These are phyloP conservation scores for Cynocephalus volans DNA, from an alignment of 2,113 vertebrate genomes.

Conservation along the genomic window DNA sequence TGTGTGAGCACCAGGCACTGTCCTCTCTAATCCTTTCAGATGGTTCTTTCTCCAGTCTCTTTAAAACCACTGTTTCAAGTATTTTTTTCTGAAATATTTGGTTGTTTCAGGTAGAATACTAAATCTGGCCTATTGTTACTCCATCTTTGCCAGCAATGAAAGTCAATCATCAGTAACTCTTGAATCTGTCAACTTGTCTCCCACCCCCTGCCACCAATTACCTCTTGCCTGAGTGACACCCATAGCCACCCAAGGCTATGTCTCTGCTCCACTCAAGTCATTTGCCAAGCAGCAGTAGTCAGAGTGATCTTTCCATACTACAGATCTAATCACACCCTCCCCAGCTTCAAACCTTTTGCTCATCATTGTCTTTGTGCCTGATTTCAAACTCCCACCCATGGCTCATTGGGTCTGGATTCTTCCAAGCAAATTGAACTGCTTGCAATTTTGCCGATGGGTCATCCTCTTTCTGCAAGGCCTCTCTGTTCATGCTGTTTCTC, in stretches of 20 bases:
- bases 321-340: not conserved
- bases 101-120: not conserved
- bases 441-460: not conserved
- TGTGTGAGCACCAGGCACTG: not conserved
- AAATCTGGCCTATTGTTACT: not conserved
- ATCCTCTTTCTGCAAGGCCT: not conserved
- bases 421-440: not conserved
- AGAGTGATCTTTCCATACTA: not conserved
- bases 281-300: not conserved
- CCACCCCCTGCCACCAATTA: not conserved
- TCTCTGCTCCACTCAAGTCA: too few species aligned
- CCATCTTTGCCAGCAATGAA: not conserved
- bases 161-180: not conserved
- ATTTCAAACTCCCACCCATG: not conserved
- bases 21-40: not conserved
- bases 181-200: not conserved
- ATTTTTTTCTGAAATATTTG: not conserved
- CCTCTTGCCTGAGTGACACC: not conserved
- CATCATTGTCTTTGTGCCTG: not conserved
- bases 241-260: accelerated
- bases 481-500: not conserved
- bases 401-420: not conserved
- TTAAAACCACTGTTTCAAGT: not conserved
- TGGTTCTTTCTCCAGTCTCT: not conserved
- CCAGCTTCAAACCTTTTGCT: not conserved